Conservation (phyloP, 2,888 invertebrate genomes). For the Thalpophila matura region DNA sequence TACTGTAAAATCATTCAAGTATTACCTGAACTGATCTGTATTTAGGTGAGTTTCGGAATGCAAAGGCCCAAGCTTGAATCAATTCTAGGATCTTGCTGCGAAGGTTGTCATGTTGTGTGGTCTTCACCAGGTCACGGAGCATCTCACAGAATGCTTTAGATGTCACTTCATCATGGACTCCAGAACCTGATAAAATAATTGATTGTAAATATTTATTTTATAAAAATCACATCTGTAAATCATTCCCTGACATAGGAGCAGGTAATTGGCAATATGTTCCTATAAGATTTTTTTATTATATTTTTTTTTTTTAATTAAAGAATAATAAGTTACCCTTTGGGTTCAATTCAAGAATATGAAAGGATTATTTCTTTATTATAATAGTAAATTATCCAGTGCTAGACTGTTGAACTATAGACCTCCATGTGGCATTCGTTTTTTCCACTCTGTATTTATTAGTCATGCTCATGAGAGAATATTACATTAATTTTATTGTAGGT, state of each 20-base stretch:
- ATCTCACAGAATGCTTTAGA: slow-evolving; percentile 98
- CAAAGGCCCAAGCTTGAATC: slow-evolving; percentile 99
- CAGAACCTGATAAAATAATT: slow-evolving; percentile 87
- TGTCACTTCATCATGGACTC: slow-evolving; percentile 97
- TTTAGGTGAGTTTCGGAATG: slow-evolving; percentile 97
- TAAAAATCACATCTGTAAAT: not conserved
- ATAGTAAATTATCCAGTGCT: too few species aligned
- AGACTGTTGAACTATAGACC: too few species aligned
- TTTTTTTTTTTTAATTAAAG: too few species aligned
- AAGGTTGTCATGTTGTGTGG: slow-evolving; percentile 95
- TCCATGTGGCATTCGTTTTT: too few species aligned
- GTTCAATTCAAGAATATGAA: too few species aligned
- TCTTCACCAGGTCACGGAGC: slow-evolving; percentile 96
- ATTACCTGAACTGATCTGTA: slow-evolving; percentile 96
- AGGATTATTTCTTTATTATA: too few species aligned
- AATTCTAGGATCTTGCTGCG: slow-evolving; percentile 97
- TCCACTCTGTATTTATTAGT: too few species aligned
- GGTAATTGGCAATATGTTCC: too few species aligned
- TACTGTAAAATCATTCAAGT: not conserved
- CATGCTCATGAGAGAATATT: too few species aligned
- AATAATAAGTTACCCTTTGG: too few species aligned
- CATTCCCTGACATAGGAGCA: not conserved
- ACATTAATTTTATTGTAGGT: too few species aligned
- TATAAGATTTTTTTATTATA: too few species aligned
- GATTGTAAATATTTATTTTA: not conserved